Percentiles rank a stretch among this genome's conserved stretches.
Evolutionary conservation across 2,113 vertebrate genomes (phyloP).

Genomic region (Rhea americana): DNA sequence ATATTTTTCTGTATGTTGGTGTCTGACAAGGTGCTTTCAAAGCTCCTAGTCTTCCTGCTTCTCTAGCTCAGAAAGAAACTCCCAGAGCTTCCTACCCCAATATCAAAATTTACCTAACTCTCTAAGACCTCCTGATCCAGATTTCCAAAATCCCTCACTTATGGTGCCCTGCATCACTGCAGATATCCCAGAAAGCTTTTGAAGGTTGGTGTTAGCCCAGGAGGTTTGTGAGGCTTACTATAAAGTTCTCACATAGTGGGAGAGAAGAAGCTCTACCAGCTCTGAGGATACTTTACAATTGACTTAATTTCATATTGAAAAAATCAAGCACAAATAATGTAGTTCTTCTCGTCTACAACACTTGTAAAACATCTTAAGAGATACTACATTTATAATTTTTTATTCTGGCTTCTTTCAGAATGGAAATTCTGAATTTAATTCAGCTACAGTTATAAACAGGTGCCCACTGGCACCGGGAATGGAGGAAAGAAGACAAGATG

Average conservation of each 20-base stretch:
- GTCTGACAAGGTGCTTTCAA: background rate
- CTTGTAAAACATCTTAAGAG: background rate
- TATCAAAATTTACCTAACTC: background rate
- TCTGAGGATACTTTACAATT: background rate
- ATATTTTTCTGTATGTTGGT: background rate
- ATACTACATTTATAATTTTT: background rate
- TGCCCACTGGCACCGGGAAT: background rate
- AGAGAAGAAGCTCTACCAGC: background rate
- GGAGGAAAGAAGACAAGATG: background rate
- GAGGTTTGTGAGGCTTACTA: background rate
- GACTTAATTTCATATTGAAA: background rate
- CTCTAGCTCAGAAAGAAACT: background rate
- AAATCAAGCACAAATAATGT: background rate
- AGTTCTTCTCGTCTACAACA: background rate
- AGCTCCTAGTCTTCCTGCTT: background rate
- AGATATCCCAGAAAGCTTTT: background rate
- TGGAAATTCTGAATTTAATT: background rate
- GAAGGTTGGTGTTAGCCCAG: background rate
- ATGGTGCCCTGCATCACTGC: background rate
- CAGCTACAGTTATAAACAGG: background rate
- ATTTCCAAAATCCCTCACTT: background rate
- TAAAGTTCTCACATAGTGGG: background rate
- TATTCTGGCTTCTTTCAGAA: background rate
- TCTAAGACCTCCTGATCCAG: background rate
- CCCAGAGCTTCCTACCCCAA: background rate